Base-by-base conservation (phyloP, 2,888 invertebrate species). In the Linnaemya tessellans region DNA sequence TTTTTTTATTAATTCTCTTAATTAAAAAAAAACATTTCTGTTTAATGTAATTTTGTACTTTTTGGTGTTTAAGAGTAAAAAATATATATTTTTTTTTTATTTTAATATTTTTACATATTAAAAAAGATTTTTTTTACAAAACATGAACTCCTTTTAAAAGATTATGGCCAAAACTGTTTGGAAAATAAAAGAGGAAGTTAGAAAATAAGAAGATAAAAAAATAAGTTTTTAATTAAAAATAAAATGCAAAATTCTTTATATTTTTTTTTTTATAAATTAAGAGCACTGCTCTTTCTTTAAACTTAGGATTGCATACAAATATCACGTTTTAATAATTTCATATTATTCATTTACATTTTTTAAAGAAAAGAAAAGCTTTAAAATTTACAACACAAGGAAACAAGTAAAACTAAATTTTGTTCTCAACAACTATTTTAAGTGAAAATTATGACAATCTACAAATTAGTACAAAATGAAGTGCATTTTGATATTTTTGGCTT, bases 241-340 rank as follows among this genome's bases (percentile, higher is more conserved):
- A 90, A 92, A 92, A 91, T 91, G 91, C 91, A 91, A 91, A 91
- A 90, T 90, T 91, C 90, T 90, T 88, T 87, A 85, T 87, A 84
- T 84, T 30, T 82, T 46, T 49, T 70, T 90, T 88, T 86, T 80
- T 87, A 75, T 86, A 71, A 77, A 71, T 60, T 38, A 84, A 81
- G 84, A 84, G 84, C 86, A 71, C 85, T 77, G 88, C 86, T 87
- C 86, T 35, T 77, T 64, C 51, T 68, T 79, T 81, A 71, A 87
- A 83, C 83, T 86, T 84, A 87, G 84, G 80, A 87, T 87, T 87
- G 87, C 87, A 87, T 87, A 87, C 86, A 87, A 87, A 87, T 87
- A 87, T 86, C 87, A 87, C 87, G 85, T 78, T 86, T 81, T 79
- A 85, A 87, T 83, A 86, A 82, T 82, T 82, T 84, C 79, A 82